Base-by-base conservation (phyloP, 2,888 invertebrate species). In the Hylaea fasciaria region DNA sequence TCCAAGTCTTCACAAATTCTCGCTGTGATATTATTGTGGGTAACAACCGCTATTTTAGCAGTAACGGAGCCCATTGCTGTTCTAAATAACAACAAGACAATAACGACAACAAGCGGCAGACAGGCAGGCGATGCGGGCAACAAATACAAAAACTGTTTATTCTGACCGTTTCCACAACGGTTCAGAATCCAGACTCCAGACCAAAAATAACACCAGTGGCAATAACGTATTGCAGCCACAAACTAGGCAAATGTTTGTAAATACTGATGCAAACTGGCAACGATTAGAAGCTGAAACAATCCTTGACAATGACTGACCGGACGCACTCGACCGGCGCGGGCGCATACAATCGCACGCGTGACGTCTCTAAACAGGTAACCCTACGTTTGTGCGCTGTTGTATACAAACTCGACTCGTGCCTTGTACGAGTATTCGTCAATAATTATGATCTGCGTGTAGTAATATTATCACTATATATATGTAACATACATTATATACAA, bases 231-330 rank as follows among this genome's bases (percentile, higher is more conserved):
- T 8, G 40, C 32, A 53, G 16, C 46, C 43, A 28, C 22, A 46
- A 5, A 32, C 16, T 13, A 14, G 10, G 16, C 32, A 28, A 41
- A 43, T 56, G 51, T 16, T 52, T 37, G 46, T 43, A 56, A 48
- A 47, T 29, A 61, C 41, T 7, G 16, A 7, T 37, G 10, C 52
- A 29, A 47, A 47, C 47, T 16, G 39, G 41, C 37, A 49, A 41
- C 54, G 41, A 54, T 54, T 45, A 55, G 52, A 43, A 51, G 28
- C 47, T 32, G 52, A 39, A 56, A 56, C 61, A 48, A 57, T 62
- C 61, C 61, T 62, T 62, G 61, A 62, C 61, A 62, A 62, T 62
- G 61, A 62, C 55, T 61, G 61, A 44, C 35, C 60, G 50, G 55
- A 37, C 17, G 51, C 61, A 49, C 39, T 49, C 40, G 44, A 58